Base-by-base conservation (phyloP, 2,888 invertebrate species). In the Eudasyphora cyanicolor region DNA sequence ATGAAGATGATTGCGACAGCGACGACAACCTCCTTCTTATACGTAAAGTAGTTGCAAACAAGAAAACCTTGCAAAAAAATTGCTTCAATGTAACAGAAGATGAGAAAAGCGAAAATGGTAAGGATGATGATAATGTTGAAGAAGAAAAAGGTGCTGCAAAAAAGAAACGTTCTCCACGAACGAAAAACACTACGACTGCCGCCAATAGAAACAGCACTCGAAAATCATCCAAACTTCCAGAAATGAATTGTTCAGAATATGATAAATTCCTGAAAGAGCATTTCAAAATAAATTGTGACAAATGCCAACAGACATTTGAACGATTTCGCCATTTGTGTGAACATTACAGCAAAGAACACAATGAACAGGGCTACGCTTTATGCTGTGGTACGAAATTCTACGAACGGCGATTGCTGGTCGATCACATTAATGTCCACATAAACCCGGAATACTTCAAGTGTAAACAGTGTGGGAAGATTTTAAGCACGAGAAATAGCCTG, bases 361-460 rank as follows among this genome's bases (percentile, higher is more conserved):
- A 90, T 38, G 85, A 87, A n/a, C 88, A 88, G 2, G 92, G 91
- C 2, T 92, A 88, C 82, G 88, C 89, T 0, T 77, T 86, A 14
- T 92, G 92, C 76, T 92, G 92, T 74, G 88, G 88, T 19, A 89
- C 88, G 7, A 91, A 91, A 85, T 89, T 90, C 10, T 87, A 86
- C n/a, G 89, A 90, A 57, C 88, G 91, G 0, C 88, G 89, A 2
- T 82, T 88, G 0, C 88, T 92, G 3, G 88, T 91, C 0, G 92
- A 92, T 70, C 92, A 92, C 74, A 86, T 92, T 62, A 87, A 89
- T 3, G 87, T 87, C 0, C 92, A 92, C 84, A 85, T 89, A 62
- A 87, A 92, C 75, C 91, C 92, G 0, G 89, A 90, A 3, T 87
- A 90, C 12, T 92, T 91, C 24, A 91, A 91, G 79, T 91, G 90